Evolutionary conservation across 1,140 invertebrate species (phyloP).

Genomic region (Ceratosolen solmsi): DNA sequence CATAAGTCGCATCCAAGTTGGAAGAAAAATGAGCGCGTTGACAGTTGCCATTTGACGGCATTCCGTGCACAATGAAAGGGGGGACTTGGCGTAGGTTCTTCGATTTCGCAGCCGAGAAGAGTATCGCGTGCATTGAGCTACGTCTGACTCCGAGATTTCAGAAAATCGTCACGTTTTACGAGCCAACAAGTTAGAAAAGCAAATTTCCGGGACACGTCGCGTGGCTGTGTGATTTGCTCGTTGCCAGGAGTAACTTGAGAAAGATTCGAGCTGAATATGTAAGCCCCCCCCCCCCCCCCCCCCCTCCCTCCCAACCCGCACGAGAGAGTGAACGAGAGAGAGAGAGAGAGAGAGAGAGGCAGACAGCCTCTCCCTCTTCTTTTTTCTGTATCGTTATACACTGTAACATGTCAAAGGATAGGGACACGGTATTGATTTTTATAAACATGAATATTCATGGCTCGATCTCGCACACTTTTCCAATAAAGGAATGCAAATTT

Average conservation of each 20-base stretch:
- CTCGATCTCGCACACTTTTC: background rate
- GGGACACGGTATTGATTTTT: conserved; percentile 30
- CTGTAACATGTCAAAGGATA: conserved; percentile 30
- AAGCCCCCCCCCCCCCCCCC: background rate
- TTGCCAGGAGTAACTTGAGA: conserved; percentile 25
- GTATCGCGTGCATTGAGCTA: background rate
- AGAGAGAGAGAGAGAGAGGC: too few relatives aligned
- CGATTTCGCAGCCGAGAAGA: conserved; percentile 6
- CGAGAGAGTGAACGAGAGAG: too few relatives aligned
- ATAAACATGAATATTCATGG: conserved; percentile 16
- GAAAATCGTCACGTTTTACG: conserved; percentile 51
- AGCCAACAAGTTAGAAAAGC: conserved; percentile 52
- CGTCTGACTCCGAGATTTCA: conserved; percentile 23
- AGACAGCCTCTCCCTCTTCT: background rate
- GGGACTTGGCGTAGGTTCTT: conserved; percentile 3
- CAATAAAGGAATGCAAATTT: conserved; percentile 21
- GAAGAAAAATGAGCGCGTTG: background rate
- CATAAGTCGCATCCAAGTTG: background rate
- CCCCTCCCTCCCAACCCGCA: background rate
- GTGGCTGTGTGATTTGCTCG: conserved; percentile 36
- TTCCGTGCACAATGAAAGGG: conserved; percentile 21
- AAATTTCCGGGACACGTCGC: conserved; percentile 50
- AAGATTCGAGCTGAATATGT: conserved; percentile 44
- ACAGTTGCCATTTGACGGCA: too few relatives aligned
- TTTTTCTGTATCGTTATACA: background rate